phyloP scores from a whole-genome alignment of 2,888 invertebrate genomes.

The Automeris io region DNA sequence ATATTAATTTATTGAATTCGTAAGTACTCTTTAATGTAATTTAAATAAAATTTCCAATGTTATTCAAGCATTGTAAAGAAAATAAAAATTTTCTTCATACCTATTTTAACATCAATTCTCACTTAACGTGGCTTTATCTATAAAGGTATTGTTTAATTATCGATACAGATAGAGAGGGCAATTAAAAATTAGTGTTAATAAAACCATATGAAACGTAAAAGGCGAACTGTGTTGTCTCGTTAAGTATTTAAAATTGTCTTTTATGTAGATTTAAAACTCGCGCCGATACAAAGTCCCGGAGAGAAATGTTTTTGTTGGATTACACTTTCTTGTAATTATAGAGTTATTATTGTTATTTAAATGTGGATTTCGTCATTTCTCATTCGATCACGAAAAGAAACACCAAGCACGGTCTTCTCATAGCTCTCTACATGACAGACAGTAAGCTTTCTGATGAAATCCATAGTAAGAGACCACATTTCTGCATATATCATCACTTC shows the following conservation, averaged over 20 bases:
- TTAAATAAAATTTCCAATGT: not conserved
- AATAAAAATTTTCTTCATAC: slow-evolving; percentile 9
- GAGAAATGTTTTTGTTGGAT: not conserved
- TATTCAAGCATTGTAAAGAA: slow-evolving; percentile 6
- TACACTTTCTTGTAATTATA: no score
- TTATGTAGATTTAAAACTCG: slow-evolving; percentile 4
- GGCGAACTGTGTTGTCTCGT: slow-evolving; percentile 9
- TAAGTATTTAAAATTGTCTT: slow-evolving; percentile 8
- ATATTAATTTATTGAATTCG: no score
- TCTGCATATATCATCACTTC: no score
- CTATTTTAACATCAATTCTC: slow-evolving; percentile 60
- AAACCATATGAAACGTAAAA: slow-evolving; percentile 8
- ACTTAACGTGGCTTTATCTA: slow-evolving; percentile 48
- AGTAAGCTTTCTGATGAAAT: no score
- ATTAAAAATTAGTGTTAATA: slow-evolving; percentile 53
- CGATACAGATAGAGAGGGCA: slow-evolving; percentile 43
- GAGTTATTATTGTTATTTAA: no score
- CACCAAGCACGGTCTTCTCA: no score
- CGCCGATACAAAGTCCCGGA: no score
- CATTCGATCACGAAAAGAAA: no score
- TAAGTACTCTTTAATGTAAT: not conserved
- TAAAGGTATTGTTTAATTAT: slow-evolving; percentile 53
- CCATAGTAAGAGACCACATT: no score
- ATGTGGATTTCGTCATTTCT: no score
- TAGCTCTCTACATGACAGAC: no score